Base-by-base conservation (phyloP, 30 jellyfish, hydroid and myxozoan genomes). In the Clytia hemisphaerica region DNA sequence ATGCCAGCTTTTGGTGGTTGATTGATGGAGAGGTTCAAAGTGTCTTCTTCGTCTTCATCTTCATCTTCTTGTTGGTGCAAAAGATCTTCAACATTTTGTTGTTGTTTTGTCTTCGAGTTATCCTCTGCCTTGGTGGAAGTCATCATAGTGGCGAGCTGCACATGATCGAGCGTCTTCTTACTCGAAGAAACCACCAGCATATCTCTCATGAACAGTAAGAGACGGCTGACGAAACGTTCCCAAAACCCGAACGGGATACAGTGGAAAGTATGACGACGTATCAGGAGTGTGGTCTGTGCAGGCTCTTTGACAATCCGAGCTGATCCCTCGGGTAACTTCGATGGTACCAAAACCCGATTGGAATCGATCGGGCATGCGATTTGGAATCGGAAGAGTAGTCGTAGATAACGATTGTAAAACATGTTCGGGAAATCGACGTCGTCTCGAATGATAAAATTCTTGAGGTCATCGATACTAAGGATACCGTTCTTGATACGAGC, bases 211-310 rank as follows among this genome's bases (percentile, higher is more conserved):
- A 82, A 72, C 37, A 81, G 48, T 74, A 89, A 54, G 50, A 89
- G 48, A 30, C 95, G 83, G 60, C 95, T 76, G 10, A 89, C 76
- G 38, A 89, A 89, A 6, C 98, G 80, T 30, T 89, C 59, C 98
- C 98, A 89, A 26, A 89, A 89, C 5, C 98, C 98, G 26, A 75
- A 75, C 16, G 98, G 98, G 9, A 89, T 80, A 47, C 98, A 89
- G 4, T 81, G 68, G 58, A 89, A 82, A 6, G 83, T 77, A 67
- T 89, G 92, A 35, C 53, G 50, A 5, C 98, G 77, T 16, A 37
- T 27, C 36, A 89, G 36, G 36, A 69, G 45, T n/a, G n/a, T n/a
- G n/a, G n/a, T n/a, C 12, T 59, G 66, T 7, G n/a, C 30, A 16
- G 94, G 80, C 61, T 44, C 83, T 9, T 35, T 59, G 12, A 45